phyloP scores from a whole-genome alignment of 2,797 vertebrate genomes.

The Botia almorhae region DNA sequence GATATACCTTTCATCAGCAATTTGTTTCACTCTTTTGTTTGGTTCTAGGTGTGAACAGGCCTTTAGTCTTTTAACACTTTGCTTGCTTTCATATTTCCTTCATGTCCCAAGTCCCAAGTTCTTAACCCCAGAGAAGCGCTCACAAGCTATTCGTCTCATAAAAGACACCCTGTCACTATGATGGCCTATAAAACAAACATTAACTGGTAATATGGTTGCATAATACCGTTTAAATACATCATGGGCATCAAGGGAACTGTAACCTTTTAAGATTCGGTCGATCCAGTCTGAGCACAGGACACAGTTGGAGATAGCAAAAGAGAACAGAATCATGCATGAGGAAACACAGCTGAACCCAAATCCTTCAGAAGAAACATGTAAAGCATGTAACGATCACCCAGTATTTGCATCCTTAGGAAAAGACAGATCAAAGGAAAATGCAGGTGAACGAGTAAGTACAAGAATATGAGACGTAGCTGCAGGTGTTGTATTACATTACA shows the following conservation, averaged over 20 bases:
- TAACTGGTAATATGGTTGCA: constrained; percentile 19
- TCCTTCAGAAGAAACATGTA: neutral
- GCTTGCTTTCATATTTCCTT: constrained; percentile 14
- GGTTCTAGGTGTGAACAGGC: too few relatives aligned
- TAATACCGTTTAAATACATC: constrained; percentile 14
- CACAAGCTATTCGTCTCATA: constrained; percentile 1
- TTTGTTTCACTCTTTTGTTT: too few relatives aligned
- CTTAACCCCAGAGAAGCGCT: neutral
- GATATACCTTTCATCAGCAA: too few relatives aligned
- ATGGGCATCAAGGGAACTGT: neutral
- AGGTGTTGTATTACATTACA: constrained; percentile 22
- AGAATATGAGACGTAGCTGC: constrained; percentile 8
- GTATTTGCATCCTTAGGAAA: constrained; percentile 9
- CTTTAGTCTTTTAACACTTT: too few relatives aligned
- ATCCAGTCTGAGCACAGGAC: constrained; percentile 25
- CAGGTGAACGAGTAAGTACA: neutral
- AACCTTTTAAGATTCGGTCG: constrained; percentile 49
- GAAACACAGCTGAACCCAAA: neutral
- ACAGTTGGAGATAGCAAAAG: constrained; percentile 21
- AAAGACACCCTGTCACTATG: constrained; percentile 15
- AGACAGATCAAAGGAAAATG: constrained; percentile 4
- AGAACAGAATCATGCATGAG: constrained; percentile 31
- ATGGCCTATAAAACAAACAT: constrained; percentile 36
- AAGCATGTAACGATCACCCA: neutral
- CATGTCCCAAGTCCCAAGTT: neutral